Base-by-base conservation (phyloP, 2,113 vertebrate species). In the Circaetus gallicus region DNA sequence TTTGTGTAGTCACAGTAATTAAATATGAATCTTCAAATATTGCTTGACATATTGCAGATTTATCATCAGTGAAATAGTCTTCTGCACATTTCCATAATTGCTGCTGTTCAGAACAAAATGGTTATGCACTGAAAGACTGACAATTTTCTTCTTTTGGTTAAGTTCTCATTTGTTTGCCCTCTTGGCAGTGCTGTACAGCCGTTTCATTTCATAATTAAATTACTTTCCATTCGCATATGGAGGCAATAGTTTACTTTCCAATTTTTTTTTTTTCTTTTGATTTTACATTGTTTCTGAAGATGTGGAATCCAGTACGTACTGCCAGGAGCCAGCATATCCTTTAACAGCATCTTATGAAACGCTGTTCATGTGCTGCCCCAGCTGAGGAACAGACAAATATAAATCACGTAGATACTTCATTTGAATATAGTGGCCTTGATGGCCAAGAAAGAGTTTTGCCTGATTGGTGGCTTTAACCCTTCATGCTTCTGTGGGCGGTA, bases 11-110 rank as follows among this genome's bases (percentile, higher is more conserved):
- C 89, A 88, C 86, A 91, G 84, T 93, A 95, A 97, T 94, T 93
- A 96, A 93, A 94, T 88, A 85, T 14, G 90, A 96, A 77, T 95
- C 97, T 95, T 90, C 94, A 96, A 95, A 93, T 92, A 96, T 74
- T 94, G 38, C 90, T 86, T 96, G 93, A 73, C 80, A 90, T 69
- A 78, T 40, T 92, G 73, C 38, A 89, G 79, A 93, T 94, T 95
- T 94, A 95, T 94, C 92, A 91, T 93, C 94, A 93, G 50, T 86
- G 86, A 91, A 96, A 82, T 86, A 93, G 62, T 70, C 93, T 85
- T 62, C 86, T 96, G 89, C 84, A 56, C 70, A 94, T 97, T 97
- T 97, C 92, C 82, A 74, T 96, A 95, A 96, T 93, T 85, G 82
- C 83, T 85, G 71, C 84, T 70, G 71, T 70, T 96, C 84, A 86